phyloP scores from a whole-genome alignment of 2,113 vertebrate species.

The Rhea pennata region DNA sequence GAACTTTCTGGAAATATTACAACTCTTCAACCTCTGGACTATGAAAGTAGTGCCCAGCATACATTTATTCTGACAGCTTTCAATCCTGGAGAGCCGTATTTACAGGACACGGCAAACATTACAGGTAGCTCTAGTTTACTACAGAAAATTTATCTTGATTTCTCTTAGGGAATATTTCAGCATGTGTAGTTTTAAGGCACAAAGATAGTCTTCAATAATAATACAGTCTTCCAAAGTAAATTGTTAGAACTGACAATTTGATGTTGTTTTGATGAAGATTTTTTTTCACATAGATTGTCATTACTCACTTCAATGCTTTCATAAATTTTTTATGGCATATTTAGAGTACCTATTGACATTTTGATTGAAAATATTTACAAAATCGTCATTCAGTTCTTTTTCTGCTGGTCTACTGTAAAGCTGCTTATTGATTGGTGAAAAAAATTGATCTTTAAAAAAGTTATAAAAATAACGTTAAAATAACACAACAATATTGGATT shows the following conservation, averaged over 20 bases:
- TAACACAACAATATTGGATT: background rate
- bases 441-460: background rate
- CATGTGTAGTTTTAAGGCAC: background rate
- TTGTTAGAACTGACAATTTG: background rate
- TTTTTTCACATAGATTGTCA: background rate
- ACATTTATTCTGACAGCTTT: constrained; percentile 51
- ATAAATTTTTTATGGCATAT: background rate
- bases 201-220: background rate
- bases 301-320: background rate
- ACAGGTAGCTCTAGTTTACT: constrained; percentile 50
- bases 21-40: constrained; percentile 60
- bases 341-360: background rate
- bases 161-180: background rate
- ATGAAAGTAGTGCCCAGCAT: constrained; percentile 36
- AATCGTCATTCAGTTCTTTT: background rate
- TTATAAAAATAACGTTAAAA: background rate
- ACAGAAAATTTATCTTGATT: background rate
- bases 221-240: background rate
- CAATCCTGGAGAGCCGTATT: constrained; percentile 27
- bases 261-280: background rate
- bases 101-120: constrained; percentile 44
- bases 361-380: background rate
- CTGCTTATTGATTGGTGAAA: background rate
- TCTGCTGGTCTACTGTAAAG: background rate
- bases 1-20: constrained; percentile 59